Conservation (phyloP, 2,888 invertebrate species). For the Lathronympha strigana region DNA sequence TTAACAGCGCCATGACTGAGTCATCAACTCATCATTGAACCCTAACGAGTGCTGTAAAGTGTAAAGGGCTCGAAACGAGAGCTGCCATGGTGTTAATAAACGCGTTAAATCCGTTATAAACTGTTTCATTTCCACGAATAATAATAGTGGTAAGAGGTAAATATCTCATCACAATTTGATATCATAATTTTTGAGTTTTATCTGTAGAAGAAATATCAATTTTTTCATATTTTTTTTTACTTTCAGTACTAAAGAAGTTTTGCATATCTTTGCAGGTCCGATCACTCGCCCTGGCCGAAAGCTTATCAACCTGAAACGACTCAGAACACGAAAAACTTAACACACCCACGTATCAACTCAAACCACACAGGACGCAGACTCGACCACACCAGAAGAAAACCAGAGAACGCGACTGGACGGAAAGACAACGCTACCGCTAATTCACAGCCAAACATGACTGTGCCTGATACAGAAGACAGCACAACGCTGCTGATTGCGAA, state of each 20-base stretch:
- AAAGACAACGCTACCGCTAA: constrained; percentile 44
- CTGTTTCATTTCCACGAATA: no score
- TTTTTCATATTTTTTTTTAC: not conserved
- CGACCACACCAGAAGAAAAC: constrained; percentile 41
- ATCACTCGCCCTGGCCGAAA: constrained; percentile 64
- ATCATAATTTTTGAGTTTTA: no score
- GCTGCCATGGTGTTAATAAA: no score
- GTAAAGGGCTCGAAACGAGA: no score
- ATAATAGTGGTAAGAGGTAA: no score
- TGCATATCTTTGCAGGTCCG: constrained; percentile 57
- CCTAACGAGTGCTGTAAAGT: no score
- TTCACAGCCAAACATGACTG: constrained; percentile 50
- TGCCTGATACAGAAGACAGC: constrained; percentile 50
- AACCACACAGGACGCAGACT: constrained; percentile 5
- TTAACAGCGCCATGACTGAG: no score
- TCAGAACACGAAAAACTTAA: constrained; percentile 51
- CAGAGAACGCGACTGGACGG: not conserved
- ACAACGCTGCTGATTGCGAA: constrained; percentile 63
- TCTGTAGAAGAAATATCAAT: not conserved
- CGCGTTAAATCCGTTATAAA: no score
- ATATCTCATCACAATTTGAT: no score
- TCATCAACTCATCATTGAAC: no score
- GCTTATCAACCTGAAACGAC: constrained; percentile 46
- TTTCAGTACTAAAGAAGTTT: not conserved
- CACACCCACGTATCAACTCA: constrained; percentile 45